Percentiles rank a stretch among this genome's conserved stretches.
phyloP scores from a whole-genome alignment of 1,140 invertebrate genomes.

The Drosophila sproati region DNA sequence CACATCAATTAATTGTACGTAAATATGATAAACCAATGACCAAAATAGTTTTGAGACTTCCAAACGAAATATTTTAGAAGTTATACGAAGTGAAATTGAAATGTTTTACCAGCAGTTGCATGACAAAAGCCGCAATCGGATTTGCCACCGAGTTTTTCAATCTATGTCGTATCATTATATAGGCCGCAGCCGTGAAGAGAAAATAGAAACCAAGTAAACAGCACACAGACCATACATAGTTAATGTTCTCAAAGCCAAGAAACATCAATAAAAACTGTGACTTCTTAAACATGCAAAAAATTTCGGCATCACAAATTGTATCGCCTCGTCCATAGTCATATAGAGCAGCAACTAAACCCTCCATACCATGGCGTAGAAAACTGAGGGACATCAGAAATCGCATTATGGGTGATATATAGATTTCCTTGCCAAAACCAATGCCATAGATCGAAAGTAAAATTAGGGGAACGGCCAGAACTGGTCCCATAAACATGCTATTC shows the following conservation, averaged over 20 bases:
- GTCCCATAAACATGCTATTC: conserved; percentile 93
- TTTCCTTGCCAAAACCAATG: conserved; percentile 87
- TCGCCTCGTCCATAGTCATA: conserved; percentile 90
- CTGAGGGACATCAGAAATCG: conserved; percentile 92
- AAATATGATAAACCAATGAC: neutral
- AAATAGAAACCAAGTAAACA: conserved; percentile 75
- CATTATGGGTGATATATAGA: conserved; percentile 87
- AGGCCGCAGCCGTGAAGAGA: conserved; percentile 72
- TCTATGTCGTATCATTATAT: conserved; percentile 72
- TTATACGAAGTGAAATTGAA: conserved; percentile 84
- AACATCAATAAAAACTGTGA: conserved; percentile 85
- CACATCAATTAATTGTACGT: neutral
- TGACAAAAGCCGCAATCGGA: conserved; percentile 56
- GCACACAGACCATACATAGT: conserved; percentile 68
- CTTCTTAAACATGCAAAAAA: conserved; percentile 89
- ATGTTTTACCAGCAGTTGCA: conserved; percentile 68
- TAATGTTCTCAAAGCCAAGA: conserved; percentile 74
- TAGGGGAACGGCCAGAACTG: conserved; percentile 89
- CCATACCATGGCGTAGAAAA: conserved; percentile 91
- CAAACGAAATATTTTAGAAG: conserved; percentile 48
- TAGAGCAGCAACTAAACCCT: conserved; percentile 91
- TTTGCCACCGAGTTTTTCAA: conserved; percentile 58
- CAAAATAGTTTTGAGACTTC: neutral
- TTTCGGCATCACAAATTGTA: conserved; percentile 88
- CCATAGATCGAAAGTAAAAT: conserved; percentile 92